Conservation (phyloP, 1,140 invertebrate species). For the Goniozus legneri region DNA sequence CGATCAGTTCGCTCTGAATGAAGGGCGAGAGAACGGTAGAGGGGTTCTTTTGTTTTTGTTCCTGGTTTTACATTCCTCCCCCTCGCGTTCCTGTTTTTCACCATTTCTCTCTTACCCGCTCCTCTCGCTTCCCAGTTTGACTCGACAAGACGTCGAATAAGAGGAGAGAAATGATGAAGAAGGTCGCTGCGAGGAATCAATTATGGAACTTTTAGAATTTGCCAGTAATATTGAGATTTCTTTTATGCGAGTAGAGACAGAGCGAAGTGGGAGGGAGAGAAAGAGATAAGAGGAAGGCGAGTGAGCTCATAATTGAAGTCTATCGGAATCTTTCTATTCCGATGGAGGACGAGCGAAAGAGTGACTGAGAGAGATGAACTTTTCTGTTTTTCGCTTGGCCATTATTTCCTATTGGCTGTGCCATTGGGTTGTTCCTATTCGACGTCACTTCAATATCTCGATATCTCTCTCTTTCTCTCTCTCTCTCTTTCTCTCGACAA, state of each 20-base stretch:
- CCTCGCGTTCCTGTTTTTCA: constrained; percentile 21
- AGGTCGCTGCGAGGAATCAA: constrained; percentile 47
- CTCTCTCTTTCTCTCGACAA: constrained; percentile 3
- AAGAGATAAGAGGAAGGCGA: too few relatives aligned
- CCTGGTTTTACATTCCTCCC: constrained; percentile 28
- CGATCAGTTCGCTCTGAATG: constrained; percentile 26
- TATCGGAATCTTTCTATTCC: constrained; percentile 34
- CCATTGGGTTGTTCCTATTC: constrained; percentile 19
- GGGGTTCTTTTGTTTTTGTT: constrained; percentile 42
- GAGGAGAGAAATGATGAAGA: constrained; percentile 1
- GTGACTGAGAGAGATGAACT: constrained; percentile 31
- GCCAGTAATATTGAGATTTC: constrained; percentile 57
- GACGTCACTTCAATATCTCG: neutral
- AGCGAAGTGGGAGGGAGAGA: too few relatives aligned
- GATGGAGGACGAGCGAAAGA: constrained; percentile 17
- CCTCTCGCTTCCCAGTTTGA: neutral
- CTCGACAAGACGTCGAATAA: neutral
- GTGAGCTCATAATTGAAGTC: constrained; percentile 53
- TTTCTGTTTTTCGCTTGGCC: constrained; percentile 52
- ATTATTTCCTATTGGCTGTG: constrained; percentile 47
- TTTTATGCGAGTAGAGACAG: too few relatives aligned
- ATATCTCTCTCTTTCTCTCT: constrained; percentile 3
- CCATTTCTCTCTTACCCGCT: constrained; percentile 3
- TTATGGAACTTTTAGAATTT: constrained; percentile 57
- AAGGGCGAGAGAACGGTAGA: constrained; percentile 24